Conservation (phyloP, 2,888 invertebrate species). For the Mythimna pallens region DNA sequence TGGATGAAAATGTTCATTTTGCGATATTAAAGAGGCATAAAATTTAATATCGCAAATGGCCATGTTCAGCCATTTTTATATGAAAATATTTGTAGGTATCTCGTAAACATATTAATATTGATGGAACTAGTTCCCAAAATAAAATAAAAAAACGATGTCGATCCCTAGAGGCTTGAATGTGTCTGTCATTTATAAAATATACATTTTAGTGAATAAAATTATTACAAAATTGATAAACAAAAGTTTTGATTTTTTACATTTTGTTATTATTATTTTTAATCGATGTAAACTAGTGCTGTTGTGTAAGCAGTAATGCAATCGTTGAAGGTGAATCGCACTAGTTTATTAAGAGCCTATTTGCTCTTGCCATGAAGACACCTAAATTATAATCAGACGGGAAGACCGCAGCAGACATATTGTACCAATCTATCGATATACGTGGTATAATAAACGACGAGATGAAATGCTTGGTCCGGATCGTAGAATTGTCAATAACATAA, state of each 20-base stretch:
- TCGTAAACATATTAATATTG: slow-evolving; percentile 27
- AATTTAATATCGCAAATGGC: slow-evolving; percentile 60
- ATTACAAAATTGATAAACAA: background rate
- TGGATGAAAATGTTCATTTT: slow-evolving; percentile 49
- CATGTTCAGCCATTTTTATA: slow-evolving; percentile 32
- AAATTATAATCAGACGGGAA: too few relatives aligned
- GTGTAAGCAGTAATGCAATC: too few relatives aligned
- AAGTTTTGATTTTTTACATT: background rate
- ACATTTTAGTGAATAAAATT: background rate
- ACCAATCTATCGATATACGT: too few relatives aligned
- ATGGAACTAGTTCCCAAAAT: background rate
- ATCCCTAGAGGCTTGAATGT: background rate
- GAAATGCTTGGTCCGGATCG: too few relatives aligned
- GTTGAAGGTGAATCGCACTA: too few relatives aligned
- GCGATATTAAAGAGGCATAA: slow-evolving; percentile 41
- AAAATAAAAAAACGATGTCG: background rate
- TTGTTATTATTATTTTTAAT: background rate
- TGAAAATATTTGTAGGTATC: slow-evolving; percentile 18
- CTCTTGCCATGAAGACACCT: too few relatives aligned
- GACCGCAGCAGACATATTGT: too few relatives aligned
- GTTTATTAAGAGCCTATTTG: too few relatives aligned
- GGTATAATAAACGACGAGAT: too few relatives aligned
- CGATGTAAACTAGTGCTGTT: too few relatives aligned
- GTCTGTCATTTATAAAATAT: background rate
- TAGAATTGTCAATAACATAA: too few relatives aligned